A percentile compares a stretch with the other conserved stretches of the same genome.
These are phyloP conservation scores for Dolichopus griseipennis DNA, from an alignment of 2,888 invertebrate species.

Conservation along the genomic window DNA sequence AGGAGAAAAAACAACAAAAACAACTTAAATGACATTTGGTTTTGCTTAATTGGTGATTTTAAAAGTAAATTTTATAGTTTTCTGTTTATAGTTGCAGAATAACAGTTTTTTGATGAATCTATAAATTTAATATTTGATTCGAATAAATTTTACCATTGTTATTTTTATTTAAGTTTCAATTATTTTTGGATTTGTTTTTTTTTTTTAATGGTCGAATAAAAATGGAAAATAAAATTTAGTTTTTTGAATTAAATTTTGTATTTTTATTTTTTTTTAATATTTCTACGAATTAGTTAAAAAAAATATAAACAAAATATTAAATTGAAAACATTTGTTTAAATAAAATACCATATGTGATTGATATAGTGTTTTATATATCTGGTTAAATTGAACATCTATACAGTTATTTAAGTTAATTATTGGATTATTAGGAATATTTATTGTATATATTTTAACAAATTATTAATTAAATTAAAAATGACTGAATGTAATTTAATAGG, in stretches of 20 bases:
- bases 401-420: too few relatives aligned
- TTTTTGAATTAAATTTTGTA: neutral
- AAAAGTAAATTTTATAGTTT: neutral
- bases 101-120: neutral
- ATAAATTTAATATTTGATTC: neutral
- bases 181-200: neutral
- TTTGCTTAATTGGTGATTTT: conserved; percentile 1
- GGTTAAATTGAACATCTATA: too few relatives aligned
- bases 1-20: neutral
- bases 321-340: too few relatives aligned
- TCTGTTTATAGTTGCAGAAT: neutral
- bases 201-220: neutral
- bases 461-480: too few relatives aligned
- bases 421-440: too few relatives aligned
- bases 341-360: too few relatives aligned
- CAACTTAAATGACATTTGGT: neutral
- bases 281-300: too few relatives aligned
- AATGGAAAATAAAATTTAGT: neutral
- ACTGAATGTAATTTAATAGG: too few relatives aligned
- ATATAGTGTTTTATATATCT: too few relatives aligned
- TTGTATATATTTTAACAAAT: too few relatives aligned
- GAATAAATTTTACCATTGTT: neutral
- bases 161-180: neutral
- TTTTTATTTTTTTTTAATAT: too few relatives aligned
- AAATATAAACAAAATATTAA: too few relatives aligned